Evolutionary conservation across 2,888 invertebrate species (phyloP).

Genomic region (Trichogramma evanescens): DNA sequence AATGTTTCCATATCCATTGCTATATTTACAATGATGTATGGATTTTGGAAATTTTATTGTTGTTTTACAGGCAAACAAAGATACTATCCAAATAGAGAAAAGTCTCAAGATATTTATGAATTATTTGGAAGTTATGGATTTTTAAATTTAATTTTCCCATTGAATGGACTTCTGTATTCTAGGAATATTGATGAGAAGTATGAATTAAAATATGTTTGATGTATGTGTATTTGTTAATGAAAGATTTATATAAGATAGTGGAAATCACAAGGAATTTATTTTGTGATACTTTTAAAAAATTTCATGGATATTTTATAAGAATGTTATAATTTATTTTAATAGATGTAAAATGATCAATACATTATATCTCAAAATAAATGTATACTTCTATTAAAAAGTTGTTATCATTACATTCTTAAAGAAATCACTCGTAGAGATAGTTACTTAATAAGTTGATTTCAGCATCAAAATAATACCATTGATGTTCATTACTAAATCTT

Average conservation of each 20-base stretch:
- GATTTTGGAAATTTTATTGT: slow-evolving; percentile 33
- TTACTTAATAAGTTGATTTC: too few relatives aligned
- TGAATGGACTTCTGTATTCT: slow-evolving; percentile 33
- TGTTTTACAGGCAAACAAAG: slow-evolving; percentile 32
- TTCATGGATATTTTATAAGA: neutral
- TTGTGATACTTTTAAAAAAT: too few relatives aligned
- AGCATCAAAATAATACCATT: too few relatives aligned
- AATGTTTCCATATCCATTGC: slow-evolving; percentile 31
- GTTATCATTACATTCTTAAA: too few relatives aligned
- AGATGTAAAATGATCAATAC: neutral
- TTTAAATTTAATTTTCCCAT: slow-evolving; percentile 35
- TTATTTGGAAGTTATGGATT: slow-evolving; percentile 38
- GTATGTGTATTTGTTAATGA: neutral
- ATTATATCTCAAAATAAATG: too few relatives aligned
- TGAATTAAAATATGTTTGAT: slow-evolving; percentile 27
- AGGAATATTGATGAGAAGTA: slow-evolving; percentile 26
- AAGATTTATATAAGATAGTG: slow-evolving; percentile 7
- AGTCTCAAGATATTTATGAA: slow-evolving; percentile 27
- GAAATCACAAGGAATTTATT: neutral
- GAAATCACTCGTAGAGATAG: too few relatives aligned
- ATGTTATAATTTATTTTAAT: slow-evolving; percentile 6
- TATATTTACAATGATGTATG: slow-evolving; percentile 30
- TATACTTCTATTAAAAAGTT: too few relatives aligned
- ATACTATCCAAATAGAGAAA: slow-evolving; percentile 29
- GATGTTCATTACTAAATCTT: too few relatives aligned